A percentile compares a stretch with the other conserved stretches of the same genome.
Conservation (phyloP, 2,113 vertebrate genomes). For the Otocyon megalotis region DNA sequence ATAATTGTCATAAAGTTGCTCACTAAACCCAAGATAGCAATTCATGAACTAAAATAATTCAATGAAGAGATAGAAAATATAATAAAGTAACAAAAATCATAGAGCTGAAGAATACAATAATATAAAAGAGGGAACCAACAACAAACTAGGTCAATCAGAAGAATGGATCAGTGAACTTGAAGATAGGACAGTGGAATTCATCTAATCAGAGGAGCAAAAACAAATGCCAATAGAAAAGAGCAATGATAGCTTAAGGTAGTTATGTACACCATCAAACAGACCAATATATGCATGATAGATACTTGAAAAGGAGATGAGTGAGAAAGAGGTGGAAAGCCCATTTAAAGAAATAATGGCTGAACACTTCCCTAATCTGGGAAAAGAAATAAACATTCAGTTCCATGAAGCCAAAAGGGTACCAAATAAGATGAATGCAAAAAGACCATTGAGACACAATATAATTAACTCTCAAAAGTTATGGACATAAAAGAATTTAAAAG, state of each 20-base stretch:
- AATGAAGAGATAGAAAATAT: background rate
- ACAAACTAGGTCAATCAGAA: background rate
- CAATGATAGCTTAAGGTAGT: background rate
- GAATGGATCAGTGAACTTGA: background rate
- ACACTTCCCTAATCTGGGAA: background rate
- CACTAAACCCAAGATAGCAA: background rate
- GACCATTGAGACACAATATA: background rate
- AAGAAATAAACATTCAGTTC: background rate
- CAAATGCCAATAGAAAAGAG: background rate
- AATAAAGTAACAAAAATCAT: background rate
- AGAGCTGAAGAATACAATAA: background rate
- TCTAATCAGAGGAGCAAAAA: background rate
- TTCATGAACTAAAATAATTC: background rate
- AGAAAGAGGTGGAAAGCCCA: background rate
- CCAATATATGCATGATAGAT: background rate
- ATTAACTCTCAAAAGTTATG: background rate
- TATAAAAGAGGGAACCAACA: background rate
- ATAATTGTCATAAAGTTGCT: background rate
- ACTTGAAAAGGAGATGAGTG: background rate
- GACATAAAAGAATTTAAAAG: background rate
- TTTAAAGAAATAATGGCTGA: background rate
- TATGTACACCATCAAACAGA: background rate
- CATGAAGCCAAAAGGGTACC: background rate
- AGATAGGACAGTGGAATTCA: background rate
- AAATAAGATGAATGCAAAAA: background rate